A percentile compares a stretch with the other conserved stretches of the same genome.
phyloP scores from a whole-genome alignment of 2,888 invertebrate species.

The Nomada ferruginata region DNA sequence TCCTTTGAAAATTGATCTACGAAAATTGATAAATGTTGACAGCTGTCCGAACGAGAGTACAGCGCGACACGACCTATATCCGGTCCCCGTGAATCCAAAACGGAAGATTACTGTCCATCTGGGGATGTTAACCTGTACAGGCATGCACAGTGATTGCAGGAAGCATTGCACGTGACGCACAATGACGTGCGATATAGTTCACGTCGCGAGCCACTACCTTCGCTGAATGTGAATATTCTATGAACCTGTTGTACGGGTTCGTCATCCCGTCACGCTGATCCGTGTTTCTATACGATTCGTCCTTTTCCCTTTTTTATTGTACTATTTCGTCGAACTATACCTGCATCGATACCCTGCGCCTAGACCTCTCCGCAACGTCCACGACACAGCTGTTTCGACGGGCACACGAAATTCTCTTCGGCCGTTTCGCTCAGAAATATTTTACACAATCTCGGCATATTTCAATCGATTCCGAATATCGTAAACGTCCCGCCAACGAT shows the following conservation, averaged over 20 bases:
- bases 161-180: slow-evolving; percentile 63
- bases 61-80: slow-evolving; percentile 62
- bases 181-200: slow-evolving; percentile 63
- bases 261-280: not conserved
- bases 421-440: no score
- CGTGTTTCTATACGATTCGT: not conserved
- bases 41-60: not conserved
- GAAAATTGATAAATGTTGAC: no score
- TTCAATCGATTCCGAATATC: no score
- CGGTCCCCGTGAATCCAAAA: slow-evolving; percentile 64
- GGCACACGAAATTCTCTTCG: no score
- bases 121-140: slow-evolving; percentile 50
- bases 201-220: slow-evolving; percentile 9
- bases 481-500: no score
- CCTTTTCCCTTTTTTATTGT: not conserved
- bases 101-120: slow-evolving; percentile 55
- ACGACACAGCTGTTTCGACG: no score
- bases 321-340: not conserved
- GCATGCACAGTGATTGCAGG: slow-evolving; percentile 68
- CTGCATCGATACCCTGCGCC: not conserved
- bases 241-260: slow-evolving; percentile 25
- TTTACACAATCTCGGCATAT: no score
- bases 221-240: slow-evolving; percentile 25
- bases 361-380: no score
- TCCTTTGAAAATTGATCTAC: no score